Evolutionary conservation across 2,113 vertebrate genomes (phyloP).

Genomic region (Labeo catla): DNA sequence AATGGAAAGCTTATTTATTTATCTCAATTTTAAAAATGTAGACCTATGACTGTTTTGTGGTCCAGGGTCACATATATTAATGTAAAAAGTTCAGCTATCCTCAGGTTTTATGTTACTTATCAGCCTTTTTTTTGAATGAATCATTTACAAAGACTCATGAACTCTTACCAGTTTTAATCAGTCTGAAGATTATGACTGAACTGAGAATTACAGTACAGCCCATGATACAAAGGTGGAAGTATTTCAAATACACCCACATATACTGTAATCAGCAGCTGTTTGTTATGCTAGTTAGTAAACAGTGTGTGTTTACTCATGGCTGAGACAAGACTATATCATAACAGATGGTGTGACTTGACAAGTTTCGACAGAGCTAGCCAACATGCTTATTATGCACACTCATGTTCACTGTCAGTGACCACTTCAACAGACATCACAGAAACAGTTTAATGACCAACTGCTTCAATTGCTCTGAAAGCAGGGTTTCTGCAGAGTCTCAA

Average conservation of each 20-base stretch:
- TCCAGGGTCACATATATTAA: no score
- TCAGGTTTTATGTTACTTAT: neutral
- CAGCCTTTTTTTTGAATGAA: neutral
- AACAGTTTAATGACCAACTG: neutral
- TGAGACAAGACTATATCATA: constrained; percentile 7
- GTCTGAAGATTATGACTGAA: neutral
- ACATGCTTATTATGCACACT: constrained; percentile 17
- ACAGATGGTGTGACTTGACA: constrained; percentile 24
- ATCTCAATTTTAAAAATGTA: no score
- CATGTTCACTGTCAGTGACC: constrained; percentile 30
- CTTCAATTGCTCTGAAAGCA: neutral
- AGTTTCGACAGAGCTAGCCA: constrained; percentile 27
- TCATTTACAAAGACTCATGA: neutral
- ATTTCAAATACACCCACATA: neutral
- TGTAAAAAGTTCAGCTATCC: neutral
- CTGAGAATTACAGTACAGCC: neutral
- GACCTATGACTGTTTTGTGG: no score
- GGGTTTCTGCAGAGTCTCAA: neutral
- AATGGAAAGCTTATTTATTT: no score
- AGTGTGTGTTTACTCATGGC: neutral
- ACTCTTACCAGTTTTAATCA: neutral
- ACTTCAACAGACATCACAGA: neutral
- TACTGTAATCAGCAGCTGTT: neutral
- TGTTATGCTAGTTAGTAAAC: neutral
- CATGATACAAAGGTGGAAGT: neutral